Conservation (phyloP, 2,797 vertebrate species). For the Halcyon smyrnensis region DNA sequence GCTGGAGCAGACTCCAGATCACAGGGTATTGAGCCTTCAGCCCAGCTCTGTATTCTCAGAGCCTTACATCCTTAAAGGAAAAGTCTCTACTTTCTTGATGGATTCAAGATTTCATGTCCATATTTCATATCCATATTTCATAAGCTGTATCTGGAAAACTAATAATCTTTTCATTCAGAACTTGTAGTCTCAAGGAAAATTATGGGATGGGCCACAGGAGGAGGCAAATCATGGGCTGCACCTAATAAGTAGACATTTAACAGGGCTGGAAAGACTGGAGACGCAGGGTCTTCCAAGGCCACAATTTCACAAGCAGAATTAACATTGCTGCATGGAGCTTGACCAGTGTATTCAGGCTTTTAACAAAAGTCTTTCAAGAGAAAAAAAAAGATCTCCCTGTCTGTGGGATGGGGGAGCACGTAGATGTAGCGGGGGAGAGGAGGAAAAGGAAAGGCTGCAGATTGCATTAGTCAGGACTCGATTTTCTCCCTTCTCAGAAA, state of each 20-base stretch:
- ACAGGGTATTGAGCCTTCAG: neutral
- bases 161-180: constrained; percentile 45
- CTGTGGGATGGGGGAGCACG: neutral
- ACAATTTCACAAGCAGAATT: constrained; percentile 56
- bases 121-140: constrained; percentile 39
- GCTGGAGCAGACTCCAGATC: neutral
- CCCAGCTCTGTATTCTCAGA: neutral
- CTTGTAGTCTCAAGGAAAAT: constrained; percentile 65
- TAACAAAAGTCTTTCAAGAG: neutral
- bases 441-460: neutral
- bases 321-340: constrained; percentile 31
- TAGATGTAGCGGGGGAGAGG: neutral
- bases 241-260: constrained; percentile 60
- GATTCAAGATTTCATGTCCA: constrained; percentile 26
- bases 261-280: neutral
- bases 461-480: neutral
- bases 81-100: constrained; percentile 42
- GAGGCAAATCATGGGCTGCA: constrained; percentile 31
- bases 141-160: constrained; percentile 29
- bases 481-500: neutral
- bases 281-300: constrained; percentile 13
- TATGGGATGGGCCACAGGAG: constrained; percentile 30
- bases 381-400: neutral
- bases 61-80: neutral
- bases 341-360: constrained; percentile 6